These are phyloP conservation scores for Morone chrysops DNA, from an alignment of 2,113 vertebrate species.

Conservation along the genomic window DNA sequence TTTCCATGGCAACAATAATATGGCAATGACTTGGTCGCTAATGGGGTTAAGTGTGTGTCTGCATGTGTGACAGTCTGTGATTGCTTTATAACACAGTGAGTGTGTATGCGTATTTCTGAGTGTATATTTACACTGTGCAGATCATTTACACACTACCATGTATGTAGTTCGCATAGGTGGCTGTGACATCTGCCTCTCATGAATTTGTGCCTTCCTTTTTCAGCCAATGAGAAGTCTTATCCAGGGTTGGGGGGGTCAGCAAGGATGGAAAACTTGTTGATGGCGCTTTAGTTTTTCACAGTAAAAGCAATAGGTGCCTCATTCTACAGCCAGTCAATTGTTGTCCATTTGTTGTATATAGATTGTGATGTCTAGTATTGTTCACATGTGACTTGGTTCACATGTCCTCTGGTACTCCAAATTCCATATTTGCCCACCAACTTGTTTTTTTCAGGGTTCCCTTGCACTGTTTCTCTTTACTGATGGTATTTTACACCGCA, in stretches of 20 bases:
- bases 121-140: too few relatives aligned
- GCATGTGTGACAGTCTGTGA: too few relatives aligned
- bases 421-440: background rate
- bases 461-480: too few relatives aligned
- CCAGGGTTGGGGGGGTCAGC: too few relatives aligned
- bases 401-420: constrained; percentile 1
- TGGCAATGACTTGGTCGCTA: background rate
- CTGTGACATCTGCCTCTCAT: too few relatives aligned
- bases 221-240: background rate
- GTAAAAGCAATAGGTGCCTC: background rate
- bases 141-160: too few relatives aligned
- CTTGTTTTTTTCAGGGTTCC: background rate
- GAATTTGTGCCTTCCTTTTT: too few relatives aligned
- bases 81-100: too few relatives aligned
- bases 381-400: constrained; percentile 13
- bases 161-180: too few relatives aligned
- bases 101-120: too few relatives aligned
- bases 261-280: background rate
- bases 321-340: background rate
- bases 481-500: background rate
- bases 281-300: background rate
- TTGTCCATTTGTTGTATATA: background rate
- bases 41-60: background rate
- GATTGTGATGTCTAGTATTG: background rate
- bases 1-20: constrained; percentile 30